Evolutionary conservation across 2,797 vertebrate genomes (phyloP).

Genomic region (Lepus oiostolus): DNA sequence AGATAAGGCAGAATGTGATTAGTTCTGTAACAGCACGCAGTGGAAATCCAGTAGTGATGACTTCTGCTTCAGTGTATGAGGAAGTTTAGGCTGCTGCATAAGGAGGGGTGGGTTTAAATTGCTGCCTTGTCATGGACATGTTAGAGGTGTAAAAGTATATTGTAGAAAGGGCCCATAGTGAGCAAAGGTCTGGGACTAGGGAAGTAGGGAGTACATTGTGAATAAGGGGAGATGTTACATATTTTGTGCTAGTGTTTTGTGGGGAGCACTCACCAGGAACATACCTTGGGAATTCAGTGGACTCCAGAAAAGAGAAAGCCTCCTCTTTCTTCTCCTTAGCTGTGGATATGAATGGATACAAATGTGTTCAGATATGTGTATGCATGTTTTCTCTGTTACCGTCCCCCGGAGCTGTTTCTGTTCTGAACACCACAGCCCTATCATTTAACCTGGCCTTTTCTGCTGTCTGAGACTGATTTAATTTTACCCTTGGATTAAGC

Average conservation of each 20-base stretch:
- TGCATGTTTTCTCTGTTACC: neutral
- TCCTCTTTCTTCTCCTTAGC: conserved; percentile 7
- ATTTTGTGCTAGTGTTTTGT: neutral
- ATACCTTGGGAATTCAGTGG: neutral
- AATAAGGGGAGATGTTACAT: neutral
- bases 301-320: neutral
- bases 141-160: neutral
- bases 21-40: neutral
- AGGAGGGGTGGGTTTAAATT: neutral
- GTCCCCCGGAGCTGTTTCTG: neutral
- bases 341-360: neutral
- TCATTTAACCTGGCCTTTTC: neutral
- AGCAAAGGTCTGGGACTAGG: neutral
- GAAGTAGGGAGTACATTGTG: neutral
- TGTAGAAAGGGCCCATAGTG: neutral
- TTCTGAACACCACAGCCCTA: neutral
- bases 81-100: neutral
- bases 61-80: neutral
- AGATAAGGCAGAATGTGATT: neutral
- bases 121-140: neutral
- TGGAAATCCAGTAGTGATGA: neutral
- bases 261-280: neutral
- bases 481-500: neutral
- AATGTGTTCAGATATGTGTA: neutral
- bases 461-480: neutral